Base-by-base conservation (phyloP, 2,888 invertebrate genomes). In the Baronia brevicornis region DNA sequence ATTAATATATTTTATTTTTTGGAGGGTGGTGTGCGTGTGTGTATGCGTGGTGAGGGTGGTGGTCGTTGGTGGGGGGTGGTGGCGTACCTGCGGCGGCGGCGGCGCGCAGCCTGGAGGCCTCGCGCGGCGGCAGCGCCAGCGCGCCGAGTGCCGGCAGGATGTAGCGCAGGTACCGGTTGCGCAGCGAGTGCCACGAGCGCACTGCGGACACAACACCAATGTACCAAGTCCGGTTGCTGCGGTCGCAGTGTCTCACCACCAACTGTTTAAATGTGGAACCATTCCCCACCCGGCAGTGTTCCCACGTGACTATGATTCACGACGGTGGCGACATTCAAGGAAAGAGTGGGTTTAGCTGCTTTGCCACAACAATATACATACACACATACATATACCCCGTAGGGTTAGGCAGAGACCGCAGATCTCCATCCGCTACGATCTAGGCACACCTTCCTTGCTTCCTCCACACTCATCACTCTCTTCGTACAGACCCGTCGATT, bases 111-210 rank as follows among this genome's bases (percentile, higher is more conserved):
- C 45, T 33, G 17, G 49, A 25, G 33, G 47, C 58, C n/a, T 54
- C 45, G 0, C 33, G 24, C 3, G 54, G 43, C 18, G 59, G 45
- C 38, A 77, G 51, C 15, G 59, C 54, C 23, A 74, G 59, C 12
- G 34, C 10, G 5, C 44, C 51, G 12, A 84, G 70, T 14, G 54
- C 5, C 6, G 74, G 78, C 48, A 84, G 64, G 35, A 84, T 54
- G 57, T 70, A 61, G 36, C 80, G 75, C 43, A 84, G 62, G 65
- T 78, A 84, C 25, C 84, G 66, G 57, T 78, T 82, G 7, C 80
- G 70, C 15, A 84, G 62, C 11, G 84, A 84, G 43, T 84, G 84
- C 78, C 77, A 84, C 34, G 78, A 49, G 2, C 84, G 68, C 10
- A 5, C 72, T 72, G 60, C 26, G 17, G 9, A 18, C 20, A 18